A percentile compares a stretch with the other conserved stretches of the same genome.
Conservation (phyloP, 37 sponge, comb jelly and placozoan species). For the Amphimedon queenslandica region DNA sequence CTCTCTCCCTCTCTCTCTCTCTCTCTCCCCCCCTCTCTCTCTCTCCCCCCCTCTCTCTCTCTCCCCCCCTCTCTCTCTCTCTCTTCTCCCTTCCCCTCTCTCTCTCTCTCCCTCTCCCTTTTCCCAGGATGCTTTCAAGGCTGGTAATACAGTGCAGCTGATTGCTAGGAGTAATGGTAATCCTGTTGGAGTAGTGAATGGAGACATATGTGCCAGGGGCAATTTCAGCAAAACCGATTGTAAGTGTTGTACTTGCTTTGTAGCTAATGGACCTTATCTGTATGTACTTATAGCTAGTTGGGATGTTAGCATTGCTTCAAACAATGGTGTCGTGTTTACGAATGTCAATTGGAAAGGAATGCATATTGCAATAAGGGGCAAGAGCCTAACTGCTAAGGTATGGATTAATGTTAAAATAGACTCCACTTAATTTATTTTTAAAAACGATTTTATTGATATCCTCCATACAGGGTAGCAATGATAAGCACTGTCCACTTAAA, state of each 20-base stretch:
- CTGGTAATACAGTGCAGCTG: conserved; percentile 54
- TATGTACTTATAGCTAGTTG: not conserved
- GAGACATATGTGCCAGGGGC: conserved; percentile 19
- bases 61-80: conserved; percentile 9
- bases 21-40: conserved; percentile 14
- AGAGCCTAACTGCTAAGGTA: not conserved
- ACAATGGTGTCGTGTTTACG: conserved; percentile 24
- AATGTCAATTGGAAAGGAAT: conserved; percentile 26
- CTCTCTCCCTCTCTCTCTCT: conserved; percentile 11
- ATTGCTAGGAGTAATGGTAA: conserved; percentile 21
- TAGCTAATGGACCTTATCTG: not conserved
- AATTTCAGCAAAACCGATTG: conserved; percentile 13
- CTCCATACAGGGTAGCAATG: conserved; percentile 13
- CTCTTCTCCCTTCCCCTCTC: not conserved
- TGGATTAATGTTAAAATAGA: too few species aligned
- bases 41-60: conserved; percentile 10
- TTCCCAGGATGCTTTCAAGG: conserved; percentile 50
- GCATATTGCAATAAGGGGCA: conserved; percentile 12
- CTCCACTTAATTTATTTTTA: too few species aligned
- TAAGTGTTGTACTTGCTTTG: conserved; percentile 17
- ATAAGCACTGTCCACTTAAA: conserved; percentile 17
- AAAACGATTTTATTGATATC: not conserved
- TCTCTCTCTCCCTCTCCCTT: not conserved
- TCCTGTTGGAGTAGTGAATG: conserved; percentile 14
- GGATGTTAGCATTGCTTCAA: conserved; percentile 5